Base-by-base conservation (phyloP, 1,140 invertebrate species). In the Hypsibius dujardini region DNA sequence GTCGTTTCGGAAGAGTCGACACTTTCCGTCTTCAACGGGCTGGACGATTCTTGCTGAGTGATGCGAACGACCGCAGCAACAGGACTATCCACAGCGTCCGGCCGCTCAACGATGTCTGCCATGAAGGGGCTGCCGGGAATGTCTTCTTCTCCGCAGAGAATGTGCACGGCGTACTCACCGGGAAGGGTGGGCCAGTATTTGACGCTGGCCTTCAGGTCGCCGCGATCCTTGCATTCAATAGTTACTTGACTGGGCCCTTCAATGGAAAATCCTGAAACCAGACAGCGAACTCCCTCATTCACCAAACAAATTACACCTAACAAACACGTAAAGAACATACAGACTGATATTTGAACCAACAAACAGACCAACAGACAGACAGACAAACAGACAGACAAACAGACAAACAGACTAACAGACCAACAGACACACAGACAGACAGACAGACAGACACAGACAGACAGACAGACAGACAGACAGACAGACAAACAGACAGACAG, bases 141-240 rank as follows among this genome's bases (percentile, higher is more conserved):
- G 77, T 90, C 88, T 78, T 90, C 88, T 72, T 85, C 85, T 76
- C 91, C 87, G 75, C 90, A 92, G 42, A 92, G 80, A 75, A 95
- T 88, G 75, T 93, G 91, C 2, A 95, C 87, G 2, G 89, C 89
- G 76, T 95, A 95, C 75, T 90, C 89, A n/a, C 91, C 91, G 2
- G 87, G 84, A 12, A 84, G 86, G 14, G 88, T 91, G 1, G 91
- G 90, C 77, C 86, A 84, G 79, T 92, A 92, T 72, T 83, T 82
- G 3, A 92, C 88, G 77, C 90, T 86, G 40, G 89, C 90, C 12
- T 88, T 90, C 7, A 89, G 89, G 81, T 92, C 90, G 47, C 87
- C 88, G 47, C 91, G 90, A 76, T 93, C 90, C 69, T 88, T 84
- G 76, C 90, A 92, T 75, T 90, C 86, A 74, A 91, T 91, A 79